Base-by-base conservation (phyloP, 2,113 vertebrate genomes). In the Montifringilla adamsi region DNA sequence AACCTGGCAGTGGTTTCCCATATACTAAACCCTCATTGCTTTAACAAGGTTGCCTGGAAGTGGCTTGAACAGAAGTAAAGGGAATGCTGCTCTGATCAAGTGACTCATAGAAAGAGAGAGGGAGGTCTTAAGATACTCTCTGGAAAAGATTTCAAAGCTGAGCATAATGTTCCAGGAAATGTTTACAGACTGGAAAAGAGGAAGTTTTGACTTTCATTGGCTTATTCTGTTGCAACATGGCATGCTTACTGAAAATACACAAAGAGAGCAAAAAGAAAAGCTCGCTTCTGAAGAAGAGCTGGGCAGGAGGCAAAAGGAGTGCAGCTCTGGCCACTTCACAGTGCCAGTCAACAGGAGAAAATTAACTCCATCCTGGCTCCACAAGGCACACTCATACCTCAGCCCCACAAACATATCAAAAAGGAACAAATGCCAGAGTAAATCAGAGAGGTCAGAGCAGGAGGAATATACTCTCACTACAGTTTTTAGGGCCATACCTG, bases 141-240 rank as follows among this genome's bases (percentile, higher is more conserved):
- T 95, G 96, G 95, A 96, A 93, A 93, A 67, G 73, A 91, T 96
- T 97, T 95, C 94, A 97, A 97, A 97, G 95, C 93, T 59, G 77
- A 91, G 79, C 41, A 79, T 92, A 56, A 75, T 93, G 94, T 97
- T 97, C 96, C 95, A 97, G 95, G 95, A 96, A 97, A 95, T 96
- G 95, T 97, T 97, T 97, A 96, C 92, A 93, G 84, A 92, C 88
- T 93, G 86, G 90, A 91, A 94, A 83, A 90, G 73, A 86, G 85
- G 95, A 97, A 96, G 93, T 95, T 93, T 96, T 96, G 92, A 91
- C 91, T 97, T 96, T 95, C 83, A 96, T 94, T 95, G 94, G 84
- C 81, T 87, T 91, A 60, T 39, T 93, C 95, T 84, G 84, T 89
- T 96, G 94, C 87, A 95, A 91, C 84, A 93, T 3, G 3, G 78